Percentiles rank a stretch among this genome's conserved stretches.
Conservation (phyloP, 2,113 vertebrate genomes). For the Dermatemys mawii region DNA sequence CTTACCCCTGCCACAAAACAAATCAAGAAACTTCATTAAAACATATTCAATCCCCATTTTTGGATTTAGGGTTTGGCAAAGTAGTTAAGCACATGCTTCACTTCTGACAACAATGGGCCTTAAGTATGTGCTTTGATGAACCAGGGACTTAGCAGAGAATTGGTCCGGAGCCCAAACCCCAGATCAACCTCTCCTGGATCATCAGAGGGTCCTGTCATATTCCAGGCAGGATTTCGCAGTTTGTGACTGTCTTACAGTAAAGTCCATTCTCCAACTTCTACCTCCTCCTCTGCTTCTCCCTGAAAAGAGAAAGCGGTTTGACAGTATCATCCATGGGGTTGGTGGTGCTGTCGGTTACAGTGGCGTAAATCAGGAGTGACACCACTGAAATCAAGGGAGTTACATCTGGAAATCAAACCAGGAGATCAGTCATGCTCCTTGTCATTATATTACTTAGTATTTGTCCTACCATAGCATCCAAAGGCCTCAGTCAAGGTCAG, state of each 20-base stretch:
- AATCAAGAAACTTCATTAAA: not conserved
- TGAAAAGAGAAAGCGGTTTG: not conserved
- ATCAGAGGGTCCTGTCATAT: not conserved
- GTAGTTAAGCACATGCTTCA: rapidly evolving
- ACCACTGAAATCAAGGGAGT: not conserved
- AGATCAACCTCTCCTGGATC: not conserved
- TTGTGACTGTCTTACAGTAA: not conserved
- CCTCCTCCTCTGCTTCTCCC: not conserved
- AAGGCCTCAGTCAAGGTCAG: not conserved
- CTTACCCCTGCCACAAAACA: not conserved
- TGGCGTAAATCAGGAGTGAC: not conserved
- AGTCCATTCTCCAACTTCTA: not conserved
- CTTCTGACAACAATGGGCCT: not conserved
- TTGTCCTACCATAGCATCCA: not conserved
- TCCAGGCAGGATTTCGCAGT: not conserved
- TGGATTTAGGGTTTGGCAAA: not conserved
- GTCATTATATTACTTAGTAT: not conserved
- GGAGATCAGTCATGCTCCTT: not conserved
- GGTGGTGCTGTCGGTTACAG: not conserved
- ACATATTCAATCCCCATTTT: not conserved
- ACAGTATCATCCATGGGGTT: not conserved
- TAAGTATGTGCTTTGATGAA: rapidly evolving
- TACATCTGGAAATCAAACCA: not conserved
- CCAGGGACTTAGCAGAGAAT: rapidly evolving
- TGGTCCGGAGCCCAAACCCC: rapidly evolving